A percentile compares a stretch with the other conserved stretches of the same genome.
phyloP scores from a whole-genome alignment of 2,113 vertebrate genomes.

The Heptranchias perlo region DNA sequence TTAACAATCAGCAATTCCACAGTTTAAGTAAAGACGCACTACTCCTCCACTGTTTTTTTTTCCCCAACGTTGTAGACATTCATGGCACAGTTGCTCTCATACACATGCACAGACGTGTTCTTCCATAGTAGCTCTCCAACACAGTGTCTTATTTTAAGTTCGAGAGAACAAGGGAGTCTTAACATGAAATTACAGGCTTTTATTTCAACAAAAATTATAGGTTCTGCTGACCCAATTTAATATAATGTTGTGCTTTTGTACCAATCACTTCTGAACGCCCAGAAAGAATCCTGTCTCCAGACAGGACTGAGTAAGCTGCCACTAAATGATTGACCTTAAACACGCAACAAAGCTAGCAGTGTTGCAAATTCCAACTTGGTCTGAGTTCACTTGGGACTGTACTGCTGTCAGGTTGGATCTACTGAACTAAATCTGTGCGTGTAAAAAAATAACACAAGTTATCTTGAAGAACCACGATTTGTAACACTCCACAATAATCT shows the following conservation, averaged over 20 bases:
- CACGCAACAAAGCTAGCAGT: constrained; percentile 19
- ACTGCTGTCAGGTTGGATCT: not conserved
- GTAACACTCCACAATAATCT: not conserved
- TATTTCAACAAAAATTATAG: constrained; percentile 36
- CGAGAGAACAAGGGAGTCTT: constrained; percentile 15
- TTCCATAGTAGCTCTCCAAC: not conserved
- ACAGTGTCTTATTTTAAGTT: not conserved
- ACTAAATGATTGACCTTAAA: constrained; percentile 21
- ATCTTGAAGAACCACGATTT: not conserved
- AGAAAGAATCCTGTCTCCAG: constrained; percentile 34
- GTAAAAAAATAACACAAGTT: not conserved
- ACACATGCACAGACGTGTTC: constrained; percentile 7
- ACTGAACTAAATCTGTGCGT: not conserved
- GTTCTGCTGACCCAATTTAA: constrained; percentile 23
- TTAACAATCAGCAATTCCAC: constrained; percentile 20
- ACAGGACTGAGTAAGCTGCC: constrained; percentile 7
- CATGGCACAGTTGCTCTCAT: not conserved
- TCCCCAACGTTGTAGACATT: not conserved
- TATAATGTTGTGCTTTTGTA: constrained; percentile 34
- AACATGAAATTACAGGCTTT: constrained; percentile 34
- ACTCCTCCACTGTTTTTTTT: not conserved
- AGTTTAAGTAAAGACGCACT: not conserved
- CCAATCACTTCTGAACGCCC: constrained; percentile 35
- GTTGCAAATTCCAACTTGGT: constrained; percentile 24
- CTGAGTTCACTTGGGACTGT: not conserved